Percentiles rank a stretch among this genome's conserved stretches.
Evolutionary conservation across 2,888 invertebrate species (phyloP).

Genomic region (Eupithecia pulchellata): DNA sequence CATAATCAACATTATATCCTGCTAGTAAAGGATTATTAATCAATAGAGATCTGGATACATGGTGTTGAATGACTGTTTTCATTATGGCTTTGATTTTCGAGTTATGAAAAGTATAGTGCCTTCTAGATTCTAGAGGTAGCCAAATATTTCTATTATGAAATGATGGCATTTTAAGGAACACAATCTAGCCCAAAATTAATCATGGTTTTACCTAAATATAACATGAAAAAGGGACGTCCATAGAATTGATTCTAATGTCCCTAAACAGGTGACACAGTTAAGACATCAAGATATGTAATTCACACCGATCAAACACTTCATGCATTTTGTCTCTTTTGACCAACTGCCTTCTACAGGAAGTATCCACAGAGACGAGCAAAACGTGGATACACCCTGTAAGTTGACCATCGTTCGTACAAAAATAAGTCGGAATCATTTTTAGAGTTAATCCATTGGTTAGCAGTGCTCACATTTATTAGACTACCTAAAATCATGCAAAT

Average conservation of each 20-base stretch:
- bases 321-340: conserved; percentile 28
- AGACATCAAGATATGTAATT: conserved; percentile 35
- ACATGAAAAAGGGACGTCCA: neutral
- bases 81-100: neutral
- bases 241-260: neutral
- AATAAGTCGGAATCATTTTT: conserved; percentile 7
- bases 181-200: neutral
- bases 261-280: conserved; percentile 2
- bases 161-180: neutral
- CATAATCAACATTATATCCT: neutral
- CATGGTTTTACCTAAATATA: neutral
- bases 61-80: neutral
- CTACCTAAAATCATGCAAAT: conserved; percentile 40
- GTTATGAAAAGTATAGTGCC: neutral
- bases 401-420: neutral
- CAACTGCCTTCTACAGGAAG: conserved; percentile 32
- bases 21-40: neutral
- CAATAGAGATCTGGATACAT: neutral
- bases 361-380: conserved; percentile 27
- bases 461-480: conserved; percentile 21
- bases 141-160: neutral
- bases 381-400: conserved; percentile 18
- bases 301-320: conserved; percentile 41
- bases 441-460: conserved; percentile 20
- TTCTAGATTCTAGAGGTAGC: neutral